Percentiles rank a stretch among this genome's conserved stretches.
Evolutionary conservation across 2,113 vertebrate species (phyloP).

Genomic region (Salvator merianae): DNA sequence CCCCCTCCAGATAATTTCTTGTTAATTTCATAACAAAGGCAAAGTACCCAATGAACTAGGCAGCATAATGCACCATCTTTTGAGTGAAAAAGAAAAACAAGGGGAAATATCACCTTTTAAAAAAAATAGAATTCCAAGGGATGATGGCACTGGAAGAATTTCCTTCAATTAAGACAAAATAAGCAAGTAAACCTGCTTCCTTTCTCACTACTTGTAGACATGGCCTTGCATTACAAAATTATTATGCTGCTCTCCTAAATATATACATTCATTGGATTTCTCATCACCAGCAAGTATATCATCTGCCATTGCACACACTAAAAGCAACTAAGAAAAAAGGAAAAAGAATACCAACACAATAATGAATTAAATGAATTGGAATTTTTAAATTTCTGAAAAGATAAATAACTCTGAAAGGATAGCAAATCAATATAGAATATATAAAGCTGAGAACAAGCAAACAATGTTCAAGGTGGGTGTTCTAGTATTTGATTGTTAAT

Average conservation of each 20-base stretch:
- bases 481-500: neutral
- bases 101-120: neutral
- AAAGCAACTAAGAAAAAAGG: constrained; percentile 29
- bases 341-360: neutral
- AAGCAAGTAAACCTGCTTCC: neutral
- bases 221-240: neutral
- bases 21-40: neutral
- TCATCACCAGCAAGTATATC: neutral
- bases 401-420: neutral
- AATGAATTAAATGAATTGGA: constrained; percentile 24
- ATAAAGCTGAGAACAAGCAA: neutral
- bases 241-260: constrained; percentile 1
- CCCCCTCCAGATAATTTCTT: neutral
- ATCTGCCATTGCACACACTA: neutral
- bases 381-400: constrained; percentile 23
- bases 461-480: neutral
- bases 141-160: constrained; percentile 10
- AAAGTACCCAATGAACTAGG: neutral
- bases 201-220: neutral
- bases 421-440: constrained; percentile 27
- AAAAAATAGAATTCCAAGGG: neutral
- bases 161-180: neutral
- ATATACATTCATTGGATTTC: constrained; percentile 1
- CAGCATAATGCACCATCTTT: neutral
- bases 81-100: neutral